Percentiles rank a stretch among this genome's conserved stretches.
Evolutionary conservation across 2,797 vertebrate species (phyloP).

Genomic region (Luscinia luscinia): DNA sequence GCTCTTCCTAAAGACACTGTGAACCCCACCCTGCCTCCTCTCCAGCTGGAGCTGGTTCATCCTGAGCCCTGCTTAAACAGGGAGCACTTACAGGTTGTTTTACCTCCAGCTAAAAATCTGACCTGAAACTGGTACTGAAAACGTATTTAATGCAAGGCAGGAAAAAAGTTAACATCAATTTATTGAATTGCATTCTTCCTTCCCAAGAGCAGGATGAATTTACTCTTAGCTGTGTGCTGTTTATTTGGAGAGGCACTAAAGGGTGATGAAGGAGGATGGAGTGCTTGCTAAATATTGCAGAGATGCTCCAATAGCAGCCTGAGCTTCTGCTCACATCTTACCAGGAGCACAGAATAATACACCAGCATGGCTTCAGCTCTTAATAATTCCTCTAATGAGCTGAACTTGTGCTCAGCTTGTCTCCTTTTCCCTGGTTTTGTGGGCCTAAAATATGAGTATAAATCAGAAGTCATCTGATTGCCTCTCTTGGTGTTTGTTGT

Average conservation of each 20-base stretch:
- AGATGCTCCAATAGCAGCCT: not conserved
- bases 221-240: not conserved
- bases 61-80: not conserved
- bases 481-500: not conserved
- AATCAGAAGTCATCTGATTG: not conserved
- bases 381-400: not conserved
- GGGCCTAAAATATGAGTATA: not conserved
- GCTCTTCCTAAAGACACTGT: not conserved
- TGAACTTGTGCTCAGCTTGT: not conserved
- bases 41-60: not conserved
- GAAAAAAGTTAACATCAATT: not conserved
- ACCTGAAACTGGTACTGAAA: not conserved
- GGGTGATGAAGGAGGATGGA: not conserved
- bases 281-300: not conserved
- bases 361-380: not conserved
- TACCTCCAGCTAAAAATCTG: not conserved
- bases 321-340: not conserved
- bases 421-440: not conserved
- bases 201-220: not conserved
- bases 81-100: not conserved
- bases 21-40: not conserved
- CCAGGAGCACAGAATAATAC: not conserved
- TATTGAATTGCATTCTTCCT: not conserved
- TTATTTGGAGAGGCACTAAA: not conserved
- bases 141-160: not conserved